Base-by-base conservation (phyloP, 2,888 invertebrate species). In the Brachynemurus nebulosus region DNA sequence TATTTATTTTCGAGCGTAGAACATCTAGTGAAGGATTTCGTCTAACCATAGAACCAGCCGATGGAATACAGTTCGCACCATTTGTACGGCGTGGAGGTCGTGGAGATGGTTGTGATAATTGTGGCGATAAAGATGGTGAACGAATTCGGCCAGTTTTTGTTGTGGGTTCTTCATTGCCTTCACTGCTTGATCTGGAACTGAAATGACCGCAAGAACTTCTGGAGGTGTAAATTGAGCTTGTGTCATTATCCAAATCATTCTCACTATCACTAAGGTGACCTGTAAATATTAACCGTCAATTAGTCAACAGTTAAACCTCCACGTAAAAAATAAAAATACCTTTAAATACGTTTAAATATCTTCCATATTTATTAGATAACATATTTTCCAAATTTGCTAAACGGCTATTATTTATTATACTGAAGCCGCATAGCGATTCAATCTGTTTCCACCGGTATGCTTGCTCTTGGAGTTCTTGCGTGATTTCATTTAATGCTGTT, bases 381-480 rank as follows among this genome's bases (percentile, higher is more conserved):
- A 81, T 70, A 59, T 74, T 80, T 63, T 91, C 90, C 51, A 91
- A 71, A 65, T 78, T 82, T 55, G 78, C 74, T 51, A 90, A 63
- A 1, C 91, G 91, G 59, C 82, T 86, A 63, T 92, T 92, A 61
- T 85, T 86, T 51, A 89, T 83, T 50, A 97, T 86, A 59, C 85
- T 83, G 63, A 95, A 90, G 20, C 93, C 93, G 61, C 89, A 89
- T 19, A 91, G 66, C 33, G 78, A 67, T 65, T 93, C 93, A 53
- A 93, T 88, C 54, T 81, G 88, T 57, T 89, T 86, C 97, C 97
- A 97, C 47, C 97, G 76, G 62, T 90, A 82, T 53, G 89, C 82
- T 48, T 93, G 76, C 64, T 97, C 97, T 67, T 92, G 89, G 50
- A 96, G 66, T 57, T 93, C 92, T 51, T 82, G 82, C 4, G 93